Evolutionary conservation across 2,113 vertebrate species (phyloP), one percentile per base, ranked within the genome.

Genomic region (Pachypanchax playfairii): DNA sequence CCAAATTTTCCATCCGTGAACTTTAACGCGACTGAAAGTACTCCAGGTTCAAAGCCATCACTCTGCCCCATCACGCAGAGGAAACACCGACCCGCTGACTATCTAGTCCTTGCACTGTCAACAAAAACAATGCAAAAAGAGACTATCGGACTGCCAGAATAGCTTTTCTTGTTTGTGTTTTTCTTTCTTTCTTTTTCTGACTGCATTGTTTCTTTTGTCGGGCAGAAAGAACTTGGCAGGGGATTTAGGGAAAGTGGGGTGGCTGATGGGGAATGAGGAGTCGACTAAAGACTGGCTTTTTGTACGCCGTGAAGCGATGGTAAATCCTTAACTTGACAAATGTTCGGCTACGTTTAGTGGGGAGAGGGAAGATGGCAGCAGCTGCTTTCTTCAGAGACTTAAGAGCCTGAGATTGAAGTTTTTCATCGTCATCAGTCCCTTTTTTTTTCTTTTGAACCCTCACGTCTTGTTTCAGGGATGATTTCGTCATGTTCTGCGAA

Each of bases 21-120:
- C 90, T 77, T 83, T 90, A 88, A 78, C 69, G 92, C 74, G 75
- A 88, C 83, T 80, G 75, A 75, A 69, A 63, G 55, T 60, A 84
- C 82, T 74, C 92, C 93, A 92, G 93, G 93, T 94, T 93, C 90
- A 88, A 92, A 92, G 91, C 91, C 91, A 93, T 92, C 78, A 33
- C 85, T 85, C 83, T 85, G 81, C 79, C 78, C 74, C 61, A 47
- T 54, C 81, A 73, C 24, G 81, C 85, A 85, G 78, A 82, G 84
- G 73, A 70, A 84, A 84, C 84, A 76, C 85, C 87, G 55, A 89
- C 83, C 87, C 84, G 73, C 84, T 80, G 84, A 86, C 77, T 62
- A 85, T 66, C 83, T 87, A 89, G 86, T 90, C 88, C 90, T 87
- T 90, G 90, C 90, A 89, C 89, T 89, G 85, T 88, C 78, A 80